Evolutionary conservation across 2,113 vertebrate genomes (phyloP), one percentile per base, ranked within the genome.

Genomic region (Agapornis roseicollis): DNA sequence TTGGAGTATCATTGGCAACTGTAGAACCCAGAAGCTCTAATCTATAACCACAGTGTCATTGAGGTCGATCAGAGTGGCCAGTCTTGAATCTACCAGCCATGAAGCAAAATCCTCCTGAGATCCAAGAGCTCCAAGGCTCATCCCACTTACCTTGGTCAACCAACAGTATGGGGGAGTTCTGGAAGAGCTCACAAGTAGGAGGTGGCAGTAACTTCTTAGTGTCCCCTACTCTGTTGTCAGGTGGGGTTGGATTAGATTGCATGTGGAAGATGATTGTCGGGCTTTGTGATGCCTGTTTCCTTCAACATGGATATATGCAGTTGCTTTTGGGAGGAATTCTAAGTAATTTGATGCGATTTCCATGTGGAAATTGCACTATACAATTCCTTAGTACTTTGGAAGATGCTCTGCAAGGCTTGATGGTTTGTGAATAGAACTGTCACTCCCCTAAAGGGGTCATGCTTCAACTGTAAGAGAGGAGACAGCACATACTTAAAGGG

Each of bases 401-500:
- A 82, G 66, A 39, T 1, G 1, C 4, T 17, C 28, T 11, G 16
- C 39, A 68, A 60, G 4, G 29, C 55, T 94, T 71, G 9, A 11
- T 42, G 58, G 23, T 88, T 70, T 90, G 29, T 88, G 66, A 86
- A 86, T 68, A 82, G 74, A 88, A 53, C 77, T 53, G 39, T 74
- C 49, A 27, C 61, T 86, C 69, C 55, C 35, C 13, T 78, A 15
- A 80, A 76, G 60, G 24, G 24, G 50, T 93, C 6, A 2, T 70
- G 23, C 25, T 65, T 53, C 65, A 80, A 68, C 80, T 64, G 28
- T 16, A 29, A 35, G 71, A 85, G 39, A 81, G 14, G 41, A 90
- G n/a, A 64, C 64, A 86, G 41, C 72, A n/a, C 46, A 16, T 86
- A 69, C 35, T 89, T 94, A 81, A 60, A 85, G 89, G 61, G 79